Percentiles rank a stretch among this genome's conserved stretches.
These are phyloP conservation scores for Regulus satrapa DNA, from an alignment of 2,113 vertebrate genomes.

Conservation along the genomic window DNA sequence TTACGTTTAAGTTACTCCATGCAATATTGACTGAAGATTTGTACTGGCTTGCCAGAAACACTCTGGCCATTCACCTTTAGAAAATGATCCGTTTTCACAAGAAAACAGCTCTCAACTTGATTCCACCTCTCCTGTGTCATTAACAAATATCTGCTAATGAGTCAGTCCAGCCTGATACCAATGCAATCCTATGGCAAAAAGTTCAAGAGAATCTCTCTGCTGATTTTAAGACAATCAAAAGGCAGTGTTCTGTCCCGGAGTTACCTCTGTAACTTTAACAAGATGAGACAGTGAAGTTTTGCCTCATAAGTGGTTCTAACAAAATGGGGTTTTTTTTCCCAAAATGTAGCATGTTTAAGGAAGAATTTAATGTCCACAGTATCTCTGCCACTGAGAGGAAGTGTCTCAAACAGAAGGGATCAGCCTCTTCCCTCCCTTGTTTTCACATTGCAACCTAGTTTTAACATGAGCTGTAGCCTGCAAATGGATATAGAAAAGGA, in stretches of 20 bases:
- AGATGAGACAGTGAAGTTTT: conserved; percentile 11
- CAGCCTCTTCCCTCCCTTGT: not conserved
- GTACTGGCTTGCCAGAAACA: not conserved
- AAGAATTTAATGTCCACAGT: not conserved
- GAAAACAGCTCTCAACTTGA: not conserved
- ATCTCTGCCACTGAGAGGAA: not conserved
- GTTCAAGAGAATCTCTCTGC: not conserved
- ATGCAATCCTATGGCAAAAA: not conserved
- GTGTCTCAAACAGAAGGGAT: not conserved
- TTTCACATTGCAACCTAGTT: not conserved
- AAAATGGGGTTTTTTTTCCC: not conserved
- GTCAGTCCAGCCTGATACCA: not conserved
- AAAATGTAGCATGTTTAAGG: not conserved
- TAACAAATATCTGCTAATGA: not conserved
- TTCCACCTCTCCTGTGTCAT: not conserved
- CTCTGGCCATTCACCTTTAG: not conserved
- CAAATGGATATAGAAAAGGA: not conserved
- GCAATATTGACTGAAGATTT: not conserved
- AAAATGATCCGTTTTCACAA: not conserved
- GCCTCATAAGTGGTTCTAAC: not conserved
- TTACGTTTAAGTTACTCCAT: not conserved
- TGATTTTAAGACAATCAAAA: conserved; percentile 16
- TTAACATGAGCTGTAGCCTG: not conserved
- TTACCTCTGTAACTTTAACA: conserved; percentile 23
- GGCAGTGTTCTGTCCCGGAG: not conserved